phyloP scores from a whole-genome alignment of 2,113 vertebrate genomes.

The Fulmarus glacialis region DNA sequence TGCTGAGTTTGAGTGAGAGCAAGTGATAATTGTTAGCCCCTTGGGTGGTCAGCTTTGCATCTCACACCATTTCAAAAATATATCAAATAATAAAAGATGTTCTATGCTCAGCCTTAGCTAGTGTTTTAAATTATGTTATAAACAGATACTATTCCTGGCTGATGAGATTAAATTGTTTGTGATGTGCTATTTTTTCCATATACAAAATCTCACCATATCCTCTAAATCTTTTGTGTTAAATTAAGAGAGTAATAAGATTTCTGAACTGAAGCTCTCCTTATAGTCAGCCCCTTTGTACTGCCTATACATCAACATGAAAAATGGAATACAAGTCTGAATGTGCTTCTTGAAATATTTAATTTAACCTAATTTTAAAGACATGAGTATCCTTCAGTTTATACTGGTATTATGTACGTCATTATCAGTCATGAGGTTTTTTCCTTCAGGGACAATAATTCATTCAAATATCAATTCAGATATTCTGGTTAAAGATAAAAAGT shows the following conservation, averaged over 20 bases:
- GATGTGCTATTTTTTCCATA: constrained; percentile 4
- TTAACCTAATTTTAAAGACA: background rate
- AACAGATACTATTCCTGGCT: constrained; percentile 9
- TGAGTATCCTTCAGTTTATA: background rate
- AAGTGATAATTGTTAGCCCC: background rate
- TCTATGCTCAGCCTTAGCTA: background rate
- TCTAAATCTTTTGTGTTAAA: background rate
- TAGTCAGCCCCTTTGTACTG: background rate
- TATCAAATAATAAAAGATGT: background rate
- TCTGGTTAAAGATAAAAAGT: background rate
- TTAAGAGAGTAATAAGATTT: background rate
- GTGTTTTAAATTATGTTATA: background rate
- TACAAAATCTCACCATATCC: background rate
- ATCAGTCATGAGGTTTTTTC: background rate
- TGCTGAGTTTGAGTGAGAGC: background rate
- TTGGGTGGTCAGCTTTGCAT: background rate
- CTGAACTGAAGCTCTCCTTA: background rate
- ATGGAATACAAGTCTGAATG: background rate
- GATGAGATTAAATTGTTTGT: constrained; percentile 3
- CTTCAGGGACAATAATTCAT: background rate
- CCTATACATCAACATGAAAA: background rate
- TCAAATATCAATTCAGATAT: background rate
- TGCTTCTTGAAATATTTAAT: background rate
- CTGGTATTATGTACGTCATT: background rate
- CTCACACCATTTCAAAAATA: background rate